A percentile compares a stretch with the other conserved stretches of the same genome.
phyloP scores from a whole-genome alignment of 2,113 vertebrate species.

The Camelus bactrianus region DNA sequence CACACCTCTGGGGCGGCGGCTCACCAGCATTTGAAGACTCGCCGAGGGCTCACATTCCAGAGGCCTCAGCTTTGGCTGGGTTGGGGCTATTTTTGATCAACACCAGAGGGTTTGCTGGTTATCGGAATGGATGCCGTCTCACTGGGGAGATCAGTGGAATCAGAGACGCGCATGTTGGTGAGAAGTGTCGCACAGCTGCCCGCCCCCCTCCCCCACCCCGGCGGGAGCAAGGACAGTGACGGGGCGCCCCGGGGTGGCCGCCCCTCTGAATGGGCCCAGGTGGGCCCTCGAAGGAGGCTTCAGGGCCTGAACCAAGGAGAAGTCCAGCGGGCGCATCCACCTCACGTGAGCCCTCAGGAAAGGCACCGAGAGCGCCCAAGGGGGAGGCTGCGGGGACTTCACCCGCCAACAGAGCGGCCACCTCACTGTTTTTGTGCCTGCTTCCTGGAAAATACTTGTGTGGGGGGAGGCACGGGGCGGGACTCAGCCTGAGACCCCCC shows the following conservation, averaged over 20 bases:
- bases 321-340: not conserved
- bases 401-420: not conserved
- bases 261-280: not conserved
- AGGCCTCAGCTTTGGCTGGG: not conserved
- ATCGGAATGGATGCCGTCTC: not conserved
- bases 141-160: not conserved
- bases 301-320: not conserved
- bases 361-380: not conserved
- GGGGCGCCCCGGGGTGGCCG: not conserved
- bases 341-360: not conserved
- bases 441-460: not conserved
- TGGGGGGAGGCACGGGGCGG: not conserved
- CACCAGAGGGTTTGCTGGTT: not conserved
- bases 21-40: conserved; percentile 27
- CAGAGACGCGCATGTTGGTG: not conserved
- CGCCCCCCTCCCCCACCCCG: not conserved
- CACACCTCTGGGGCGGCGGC: not conserved
- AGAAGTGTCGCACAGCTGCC: not conserved
- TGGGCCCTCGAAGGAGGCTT: not conserved
- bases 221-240: not conserved
- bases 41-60: not conserved
- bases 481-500: not conserved
- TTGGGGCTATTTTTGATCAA: not conserved
- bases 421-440: too few relatives aligned
- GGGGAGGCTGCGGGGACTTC: not conserved